Base-by-base conservation (phyloP, 2,113 vertebrate species). In the Hipposideros armiger region DNA sequence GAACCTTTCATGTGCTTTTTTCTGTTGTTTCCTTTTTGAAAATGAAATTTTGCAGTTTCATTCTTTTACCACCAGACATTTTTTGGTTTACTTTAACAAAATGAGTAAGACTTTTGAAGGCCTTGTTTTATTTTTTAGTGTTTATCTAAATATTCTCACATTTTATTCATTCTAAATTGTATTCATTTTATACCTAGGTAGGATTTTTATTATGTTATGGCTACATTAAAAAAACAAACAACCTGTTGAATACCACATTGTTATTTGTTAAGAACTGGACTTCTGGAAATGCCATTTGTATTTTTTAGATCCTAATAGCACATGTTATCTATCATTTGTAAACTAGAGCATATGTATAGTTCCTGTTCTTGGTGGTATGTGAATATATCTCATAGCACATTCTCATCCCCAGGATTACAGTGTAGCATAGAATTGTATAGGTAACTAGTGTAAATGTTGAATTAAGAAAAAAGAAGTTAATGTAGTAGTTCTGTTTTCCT, bases 141-240 rank as follows among this genome's bases (percentile, higher is more conserved):
- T 96, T 90, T 94, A 70, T 30, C 32, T 85, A 76, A 86, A 64
- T 93, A 69, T 50, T 96, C 56, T 94, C 60, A 73, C 36, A 88
- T 84, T 90, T 95, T 97, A 96, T 81, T 94, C 74, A 94, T 96
- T 92, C 36, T 96, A 95, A 94, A 85, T 90, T 74, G 56, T 95
- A 54, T 89, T 95, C 11, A 67, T 95, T 95, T 94, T 95, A 85
- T 81, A 58, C n/a, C 5, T 77, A 85, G 14, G 28, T 81, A 85
- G 7, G 2, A 60, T 91, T 96, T 50, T 89, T 82, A 54, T 72
- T 96, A n/a, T 74, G 26, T 64, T 84, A 73, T 77, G 8, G 24
- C 11, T 91, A 32, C 52, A 58, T 83, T 85, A 74, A 45, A 47
- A 36, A 4, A 77, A 70, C 10, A 45, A 22, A 52, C 10, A 17